Conservation (phyloP, 2,888 invertebrate genomes). For the Cremastinae sp. region DNA sequence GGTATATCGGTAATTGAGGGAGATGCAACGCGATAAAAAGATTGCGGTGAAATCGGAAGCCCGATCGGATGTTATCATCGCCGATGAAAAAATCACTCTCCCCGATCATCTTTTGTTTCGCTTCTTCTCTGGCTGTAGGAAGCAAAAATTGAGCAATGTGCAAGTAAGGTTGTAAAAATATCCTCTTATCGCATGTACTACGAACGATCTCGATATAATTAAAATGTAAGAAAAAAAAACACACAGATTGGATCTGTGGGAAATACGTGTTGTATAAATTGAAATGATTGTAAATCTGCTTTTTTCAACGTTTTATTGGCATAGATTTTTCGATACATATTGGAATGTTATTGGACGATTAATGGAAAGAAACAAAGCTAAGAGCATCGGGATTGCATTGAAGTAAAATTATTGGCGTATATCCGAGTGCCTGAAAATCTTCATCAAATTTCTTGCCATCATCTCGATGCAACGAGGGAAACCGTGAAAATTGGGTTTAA, state of each 20-base stretch:
- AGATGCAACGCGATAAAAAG: slow-evolving; percentile 42
- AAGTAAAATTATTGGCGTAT: not conserved
- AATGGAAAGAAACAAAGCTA: not conserved
- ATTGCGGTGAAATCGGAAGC: slow-evolving; percentile 48
- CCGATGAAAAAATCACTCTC: slow-evolving; percentile 42
- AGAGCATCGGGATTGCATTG: not conserved
- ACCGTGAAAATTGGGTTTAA: slow-evolving; percentile 27
- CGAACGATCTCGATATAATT: slow-evolving; percentile 16
- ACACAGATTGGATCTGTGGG: too few species aligned
- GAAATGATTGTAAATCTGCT: not conserved
- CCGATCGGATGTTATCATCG: slow-evolving; percentile 43
- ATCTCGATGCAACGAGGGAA: not conserved
- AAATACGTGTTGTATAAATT: too few species aligned
- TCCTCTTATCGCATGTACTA: slow-evolving; percentile 16
- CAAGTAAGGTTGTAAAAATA: slow-evolving; percentile 18
- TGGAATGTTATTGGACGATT: too few species aligned
- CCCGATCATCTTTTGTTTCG: slow-evolving; percentile 23
- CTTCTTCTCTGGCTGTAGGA: slow-evolving; percentile 5
- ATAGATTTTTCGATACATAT: too few species aligned
- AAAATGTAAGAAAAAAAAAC: not conserved
- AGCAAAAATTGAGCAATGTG: slow-evolving; percentile 36
- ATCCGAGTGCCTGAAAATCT: not conserved
- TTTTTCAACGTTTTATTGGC: not conserved
- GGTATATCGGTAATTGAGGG: slow-evolving; percentile 1
- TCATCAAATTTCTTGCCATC: not conserved